Conservation (phyloP, 2,797 vertebrate genomes). For the Neoniphon sammara region DNA sequence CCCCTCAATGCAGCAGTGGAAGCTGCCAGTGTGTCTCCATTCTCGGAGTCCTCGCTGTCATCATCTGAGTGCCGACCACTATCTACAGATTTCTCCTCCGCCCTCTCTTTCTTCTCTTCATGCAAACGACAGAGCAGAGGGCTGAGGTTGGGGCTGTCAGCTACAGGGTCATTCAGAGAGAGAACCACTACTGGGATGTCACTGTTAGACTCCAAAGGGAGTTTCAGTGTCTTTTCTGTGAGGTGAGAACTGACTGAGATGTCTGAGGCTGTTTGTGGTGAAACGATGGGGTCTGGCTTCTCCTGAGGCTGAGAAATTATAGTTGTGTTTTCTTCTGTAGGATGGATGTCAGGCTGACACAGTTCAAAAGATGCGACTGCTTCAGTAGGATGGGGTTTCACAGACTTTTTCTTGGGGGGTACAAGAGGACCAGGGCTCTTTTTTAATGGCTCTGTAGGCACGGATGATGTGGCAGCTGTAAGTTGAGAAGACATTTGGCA, state of each 20-base stretch:
- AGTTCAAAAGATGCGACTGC: background rate
- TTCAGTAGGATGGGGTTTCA: conserved; percentile 26
- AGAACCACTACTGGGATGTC: conserved; percentile 24
- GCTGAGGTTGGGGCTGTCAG: conserved; percentile 43
- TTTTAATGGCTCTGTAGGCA: conserved; percentile 48
- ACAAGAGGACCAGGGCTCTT: conserved; percentile 52
- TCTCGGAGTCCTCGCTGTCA: conserved; percentile 72
- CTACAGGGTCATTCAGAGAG: conserved; percentile 34
- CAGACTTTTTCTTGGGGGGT: conserved; percentile 60
- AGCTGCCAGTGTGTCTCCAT: conserved; percentile 63
- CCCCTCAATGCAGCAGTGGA: conserved; percentile 66
- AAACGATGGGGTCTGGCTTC: conserved; percentile 5
- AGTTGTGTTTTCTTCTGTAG: background rate
- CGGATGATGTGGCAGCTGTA: conserved; percentile 1
- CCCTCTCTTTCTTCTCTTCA: conserved; percentile 57
- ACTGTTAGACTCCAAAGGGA: conserved; percentile 1
- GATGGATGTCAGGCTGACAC: background rate
- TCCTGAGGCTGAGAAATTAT: background rate
- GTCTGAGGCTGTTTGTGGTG: conserved; percentile 20
- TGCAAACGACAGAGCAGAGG: conserved; percentile 36
- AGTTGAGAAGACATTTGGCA: conserved; percentile 16
- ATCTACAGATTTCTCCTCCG: conserved; percentile 86
- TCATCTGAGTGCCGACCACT: conserved; percentile 80
- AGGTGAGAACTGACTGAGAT: conserved; percentile 3
- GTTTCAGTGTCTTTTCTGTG: conserved; percentile 14